Evolutionary conservation across 2,113 vertebrate genomes (phyloP).

Genomic region (Formicarius rufipectus): DNA sequence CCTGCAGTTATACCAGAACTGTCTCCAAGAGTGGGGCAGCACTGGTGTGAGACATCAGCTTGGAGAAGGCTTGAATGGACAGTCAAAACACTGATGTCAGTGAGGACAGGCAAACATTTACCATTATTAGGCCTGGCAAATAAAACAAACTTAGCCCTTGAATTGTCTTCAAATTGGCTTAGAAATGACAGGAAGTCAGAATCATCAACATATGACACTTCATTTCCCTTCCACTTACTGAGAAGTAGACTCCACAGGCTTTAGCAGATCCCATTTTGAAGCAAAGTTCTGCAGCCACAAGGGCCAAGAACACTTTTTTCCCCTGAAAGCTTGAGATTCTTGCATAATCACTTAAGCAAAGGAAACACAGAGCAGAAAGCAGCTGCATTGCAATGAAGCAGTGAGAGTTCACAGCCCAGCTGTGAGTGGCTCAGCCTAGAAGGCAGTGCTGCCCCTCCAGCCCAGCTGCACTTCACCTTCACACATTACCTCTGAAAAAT

Average conservation of each 20-base stretch:
- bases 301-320: neutral
- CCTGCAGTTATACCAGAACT: neutral
- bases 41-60: neutral
- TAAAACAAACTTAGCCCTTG: neutral
- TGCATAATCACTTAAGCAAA: neutral
- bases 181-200: neutral
- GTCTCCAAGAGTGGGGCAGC: fast-evolving
- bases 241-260: neutral
- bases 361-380: neutral
- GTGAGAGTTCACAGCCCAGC: neutral
- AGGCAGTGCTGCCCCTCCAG: neutral
- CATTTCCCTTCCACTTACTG: neutral
- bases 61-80: neutral
- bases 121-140: neutral
- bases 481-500: neutral
- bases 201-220: neutral
- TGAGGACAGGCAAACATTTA: neutral
- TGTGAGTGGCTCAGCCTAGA: neutral
- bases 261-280: neutral
- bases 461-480: neutral
- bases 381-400: neutral
- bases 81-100: neutral
- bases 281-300: neutral
- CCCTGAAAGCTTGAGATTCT: neutral
- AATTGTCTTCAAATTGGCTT: neutral